A percentile compares a stretch with the other conserved stretches of the same genome.
These are phyloP conservation scores for Tapera naevia DNA, from an alignment of 2,797 vertebrate genomes.

Conservation along the genomic window DNA sequence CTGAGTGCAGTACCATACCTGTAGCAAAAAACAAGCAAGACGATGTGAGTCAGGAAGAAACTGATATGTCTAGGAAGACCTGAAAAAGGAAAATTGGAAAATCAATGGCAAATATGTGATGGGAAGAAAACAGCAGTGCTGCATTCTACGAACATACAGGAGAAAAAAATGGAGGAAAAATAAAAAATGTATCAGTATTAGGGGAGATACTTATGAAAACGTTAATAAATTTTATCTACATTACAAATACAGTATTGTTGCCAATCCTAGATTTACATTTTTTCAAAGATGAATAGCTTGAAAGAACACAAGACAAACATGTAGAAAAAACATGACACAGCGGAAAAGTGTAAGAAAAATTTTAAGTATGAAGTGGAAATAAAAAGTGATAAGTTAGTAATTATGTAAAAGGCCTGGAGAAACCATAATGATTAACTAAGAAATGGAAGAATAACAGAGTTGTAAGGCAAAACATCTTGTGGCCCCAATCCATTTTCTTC, in stretches of 20 bases:
- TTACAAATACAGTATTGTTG: not conserved
- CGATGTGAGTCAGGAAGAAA: not conserved
- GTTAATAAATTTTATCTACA: not conserved
- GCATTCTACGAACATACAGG: not conserved
- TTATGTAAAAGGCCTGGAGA: not conserved
- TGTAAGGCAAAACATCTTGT: not conserved
- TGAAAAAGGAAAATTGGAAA: not conserved
- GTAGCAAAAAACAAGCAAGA: not conserved
- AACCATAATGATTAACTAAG: not conserved
- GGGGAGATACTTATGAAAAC: fast-evolving
- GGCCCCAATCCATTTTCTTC: not conserved
- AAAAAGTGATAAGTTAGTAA: not conserved
- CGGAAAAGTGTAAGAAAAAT: not conserved
- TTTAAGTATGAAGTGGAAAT: not conserved
- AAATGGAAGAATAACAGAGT: not conserved
- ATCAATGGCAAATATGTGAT: not conserved
- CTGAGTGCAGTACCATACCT: not conserved
- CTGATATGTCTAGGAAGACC: not conserved
- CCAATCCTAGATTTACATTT: not conserved
- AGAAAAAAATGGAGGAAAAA: not conserved
- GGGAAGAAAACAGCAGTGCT: not conserved
- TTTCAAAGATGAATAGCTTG: not conserved
- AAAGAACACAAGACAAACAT: not conserved
- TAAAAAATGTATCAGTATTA: fast-evolving
- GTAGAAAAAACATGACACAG: not conserved